Conservation (phyloP, 2,113 vertebrate species). For the Pseudopipra pipra region DNA sequence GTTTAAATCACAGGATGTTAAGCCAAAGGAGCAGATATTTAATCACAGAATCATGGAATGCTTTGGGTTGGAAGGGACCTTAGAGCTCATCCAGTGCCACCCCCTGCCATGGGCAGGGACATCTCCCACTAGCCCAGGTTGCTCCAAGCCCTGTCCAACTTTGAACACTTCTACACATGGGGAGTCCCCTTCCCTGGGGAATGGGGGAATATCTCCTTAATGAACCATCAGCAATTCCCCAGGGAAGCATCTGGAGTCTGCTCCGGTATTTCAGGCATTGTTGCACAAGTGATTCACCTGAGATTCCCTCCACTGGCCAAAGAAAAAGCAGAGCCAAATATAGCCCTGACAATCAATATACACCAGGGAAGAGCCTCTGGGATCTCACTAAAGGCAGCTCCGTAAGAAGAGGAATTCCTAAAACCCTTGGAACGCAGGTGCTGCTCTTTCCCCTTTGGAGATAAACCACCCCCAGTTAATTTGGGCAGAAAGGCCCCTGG, state of each 20-base stretch:
- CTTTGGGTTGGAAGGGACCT: not conserved
- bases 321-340: conserved; percentile 15
- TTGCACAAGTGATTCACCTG: not conserved
- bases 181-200: not conserved
- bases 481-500: not conserved
- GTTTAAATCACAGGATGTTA: conserved; percentile 19
- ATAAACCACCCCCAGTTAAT: not conserved
- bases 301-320: not conserved
- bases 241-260: not conserved
- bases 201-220: not conserved
- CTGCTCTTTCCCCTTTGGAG: not conserved
- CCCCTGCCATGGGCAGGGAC: not conserved
- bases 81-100: not conserved
- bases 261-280: not conserved
- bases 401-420: not conserved
- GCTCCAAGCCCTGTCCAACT: not conserved
- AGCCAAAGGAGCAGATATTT: not conserved
- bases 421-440: not conserved
- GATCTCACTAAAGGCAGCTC: not conserved
- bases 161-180: not conserved
- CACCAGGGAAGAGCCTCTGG: not conserved
- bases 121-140: fast-evolving
- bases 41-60: not conserved
- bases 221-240: not conserved
- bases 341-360: conserved; percentile 29